Evolutionary conservation across 2,888 invertebrate genomes (phyloP).

Genomic region (Tortrix viridana): DNA sequence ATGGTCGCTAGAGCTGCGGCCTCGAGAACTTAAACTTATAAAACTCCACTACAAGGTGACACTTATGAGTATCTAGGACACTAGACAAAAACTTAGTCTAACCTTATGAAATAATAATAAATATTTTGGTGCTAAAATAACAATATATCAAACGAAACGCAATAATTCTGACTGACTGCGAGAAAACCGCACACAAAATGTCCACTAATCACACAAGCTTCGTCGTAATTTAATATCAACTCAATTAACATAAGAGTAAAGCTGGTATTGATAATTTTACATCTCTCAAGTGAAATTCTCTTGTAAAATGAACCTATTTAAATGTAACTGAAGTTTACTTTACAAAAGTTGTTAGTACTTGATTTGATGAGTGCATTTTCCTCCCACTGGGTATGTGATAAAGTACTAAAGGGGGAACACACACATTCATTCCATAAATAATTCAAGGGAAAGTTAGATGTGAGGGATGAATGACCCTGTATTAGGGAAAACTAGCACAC

Average conservation of each 20-base stretch:
- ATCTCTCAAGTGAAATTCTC: conserved; percentile 31
- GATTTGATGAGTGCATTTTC: conserved; percentile 12
- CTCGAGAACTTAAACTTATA: conserved; percentile 76
- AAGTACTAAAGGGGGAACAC: conserved; percentile 45
- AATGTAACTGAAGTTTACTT: conserved; percentile 25
- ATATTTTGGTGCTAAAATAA: conserved; percentile 77
- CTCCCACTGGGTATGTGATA: conserved; percentile 27
- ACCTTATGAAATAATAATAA: conserved; percentile 74
- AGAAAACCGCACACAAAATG: conserved; percentile 65
- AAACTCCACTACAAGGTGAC: conserved; percentile 78
- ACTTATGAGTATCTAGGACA: conserved; percentile 78
- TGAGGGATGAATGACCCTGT: conserved; percentile 63
- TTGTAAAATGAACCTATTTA: conserved; percentile 28
- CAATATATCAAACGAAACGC: conserved; percentile 60
- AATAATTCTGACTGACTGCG: conserved; percentile 65
- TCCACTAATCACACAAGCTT: conserved; percentile 82
- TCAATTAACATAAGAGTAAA: conserved; percentile 34
- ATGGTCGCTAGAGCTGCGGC: conserved; percentile 65
- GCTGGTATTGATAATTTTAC: conserved; percentile 28
- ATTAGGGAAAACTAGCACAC: conserved; percentile 70
- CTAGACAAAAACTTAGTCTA: conserved; percentile 80
- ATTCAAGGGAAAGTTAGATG: conserved; percentile 67
- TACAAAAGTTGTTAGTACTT: conserved; percentile 26
- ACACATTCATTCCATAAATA: conserved; percentile 81
- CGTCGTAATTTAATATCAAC: conserved; percentile 32